Evolutionary conservation across 2,888 invertebrate species (phyloP).

Genomic region (Orthosia cruda): DNA sequence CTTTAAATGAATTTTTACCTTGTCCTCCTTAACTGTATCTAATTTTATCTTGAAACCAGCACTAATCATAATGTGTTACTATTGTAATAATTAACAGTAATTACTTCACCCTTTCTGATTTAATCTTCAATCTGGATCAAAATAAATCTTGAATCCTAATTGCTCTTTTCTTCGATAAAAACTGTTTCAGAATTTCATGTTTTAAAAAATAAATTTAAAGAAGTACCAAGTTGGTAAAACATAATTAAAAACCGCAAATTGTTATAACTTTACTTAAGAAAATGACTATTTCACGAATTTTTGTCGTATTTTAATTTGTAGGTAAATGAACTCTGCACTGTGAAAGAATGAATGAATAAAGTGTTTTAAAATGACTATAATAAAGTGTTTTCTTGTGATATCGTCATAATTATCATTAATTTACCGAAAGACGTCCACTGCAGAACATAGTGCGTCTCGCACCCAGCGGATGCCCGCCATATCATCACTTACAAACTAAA

Average conservation of each 20-base stretch:
- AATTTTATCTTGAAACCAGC: not conserved
- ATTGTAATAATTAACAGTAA: not conserved
- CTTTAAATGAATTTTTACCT: constrained; percentile 19
- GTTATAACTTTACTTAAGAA: constrained; percentile 47
- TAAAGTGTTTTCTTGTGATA: constrained; percentile 34
- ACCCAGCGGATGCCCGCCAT: no score
- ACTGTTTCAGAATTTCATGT: constrained; percentile 9
- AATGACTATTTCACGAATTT: constrained; percentile 56
- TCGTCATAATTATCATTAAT: no score
- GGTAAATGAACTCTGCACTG: constrained; percentile 41
- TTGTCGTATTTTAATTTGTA: constrained; percentile 33
- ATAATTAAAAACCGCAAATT: constrained; percentile 49
- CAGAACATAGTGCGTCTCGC: no score
- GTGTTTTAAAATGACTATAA: constrained; percentile 28
- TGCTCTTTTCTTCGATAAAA: not conserved
- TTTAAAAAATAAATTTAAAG: constrained; percentile 10
- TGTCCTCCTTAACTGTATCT: constrained; percentile 21
- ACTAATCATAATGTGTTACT: not conserved
- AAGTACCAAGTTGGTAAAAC: constrained; percentile 19
- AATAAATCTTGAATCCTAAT: not conserved
- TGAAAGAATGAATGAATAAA: constrained; percentile 50
- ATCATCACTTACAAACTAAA: constrained; percentile 9
- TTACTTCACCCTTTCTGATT: constrained; percentile 6
- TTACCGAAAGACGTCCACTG: no score
- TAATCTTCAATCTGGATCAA: not conserved